Evolutionary conservation across 1,140 invertebrate species (phyloP).

Genomic region (Penaeus indicus): DNA sequence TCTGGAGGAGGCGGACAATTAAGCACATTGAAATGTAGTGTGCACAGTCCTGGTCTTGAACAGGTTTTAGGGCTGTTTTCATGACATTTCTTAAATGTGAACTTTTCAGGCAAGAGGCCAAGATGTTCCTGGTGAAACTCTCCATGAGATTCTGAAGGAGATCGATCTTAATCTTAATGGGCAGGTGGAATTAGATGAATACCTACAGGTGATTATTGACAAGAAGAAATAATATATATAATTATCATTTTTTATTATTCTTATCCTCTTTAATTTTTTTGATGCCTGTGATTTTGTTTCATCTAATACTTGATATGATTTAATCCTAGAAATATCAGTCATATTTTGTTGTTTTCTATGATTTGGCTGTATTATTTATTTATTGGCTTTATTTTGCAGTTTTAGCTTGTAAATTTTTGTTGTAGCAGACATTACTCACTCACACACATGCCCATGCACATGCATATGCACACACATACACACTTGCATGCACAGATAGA

Average conservation of each 20-base stretch:
- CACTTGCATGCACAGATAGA: no score
- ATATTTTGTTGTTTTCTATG: no score
- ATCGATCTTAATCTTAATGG: constrained; percentile 99
- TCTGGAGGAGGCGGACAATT: no score
- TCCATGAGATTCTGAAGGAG: constrained; percentile 97
- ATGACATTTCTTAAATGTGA: background rate
- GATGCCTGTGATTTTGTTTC: background rate
- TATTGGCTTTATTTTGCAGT: no score
- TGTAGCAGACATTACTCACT: no score
- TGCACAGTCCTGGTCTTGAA: background rate
- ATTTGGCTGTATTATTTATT: no score
- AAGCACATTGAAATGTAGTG: no score
- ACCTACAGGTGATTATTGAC: constrained; percentile 87
- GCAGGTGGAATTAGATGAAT: constrained; percentile 98
- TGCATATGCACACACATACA: no score
- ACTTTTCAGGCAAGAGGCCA: constrained; percentile 83
- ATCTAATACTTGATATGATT: no score
- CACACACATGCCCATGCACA: no score
- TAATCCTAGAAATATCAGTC: no score
- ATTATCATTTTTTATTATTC: background rate
- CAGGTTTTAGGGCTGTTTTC: background rate
- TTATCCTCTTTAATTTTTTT: background rate
- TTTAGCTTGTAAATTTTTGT: no score
- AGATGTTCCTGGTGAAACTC: constrained; percentile 91
- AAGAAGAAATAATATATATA: constrained; percentile 14